A percentile compares a stretch with the other conserved stretches of the same genome.
phyloP scores from a whole-genome alignment of 2,113 vertebrate genomes.

The Pterocles burchelli region DNA sequence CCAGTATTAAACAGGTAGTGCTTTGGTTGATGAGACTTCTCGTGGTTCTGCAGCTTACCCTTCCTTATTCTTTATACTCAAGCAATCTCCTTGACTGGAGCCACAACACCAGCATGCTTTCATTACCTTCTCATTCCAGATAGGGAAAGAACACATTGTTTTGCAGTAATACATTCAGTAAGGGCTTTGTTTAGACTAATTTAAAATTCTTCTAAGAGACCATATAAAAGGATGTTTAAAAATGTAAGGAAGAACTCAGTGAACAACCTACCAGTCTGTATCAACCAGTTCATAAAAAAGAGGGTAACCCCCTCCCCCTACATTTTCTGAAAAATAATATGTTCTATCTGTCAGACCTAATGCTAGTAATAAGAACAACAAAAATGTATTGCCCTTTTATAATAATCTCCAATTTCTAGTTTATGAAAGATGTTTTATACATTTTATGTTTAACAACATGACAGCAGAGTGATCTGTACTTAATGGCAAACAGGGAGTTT shows the following conservation, averaged over 20 bases:
- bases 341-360: not conserved
- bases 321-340: not conserved
- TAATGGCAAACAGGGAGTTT: not conserved
- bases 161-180: not conserved
- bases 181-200: conserved; percentile 7
- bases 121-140: not conserved
- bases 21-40: not conserved
- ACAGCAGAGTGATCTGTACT: not conserved
- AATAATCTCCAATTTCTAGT: not conserved
- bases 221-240: not conserved
- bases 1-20: not conserved
- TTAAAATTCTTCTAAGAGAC: conserved; percentile 6
- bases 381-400: not conserved
- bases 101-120: not conserved
- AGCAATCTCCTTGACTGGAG: not conserved
- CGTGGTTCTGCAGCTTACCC: not conserved
- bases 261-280: not conserved
- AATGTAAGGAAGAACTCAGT: not conserved
- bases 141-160: not conserved
- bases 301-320: not conserved
- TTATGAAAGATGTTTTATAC: not conserved
- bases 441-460: not conserved
- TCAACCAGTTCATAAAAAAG: not conserved
- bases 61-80: not conserved
- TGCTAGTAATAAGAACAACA: not conserved